Evolutionary conservation across 2,888 invertebrate genomes (phyloP).

Genomic region (Bombylius major): DNA sequence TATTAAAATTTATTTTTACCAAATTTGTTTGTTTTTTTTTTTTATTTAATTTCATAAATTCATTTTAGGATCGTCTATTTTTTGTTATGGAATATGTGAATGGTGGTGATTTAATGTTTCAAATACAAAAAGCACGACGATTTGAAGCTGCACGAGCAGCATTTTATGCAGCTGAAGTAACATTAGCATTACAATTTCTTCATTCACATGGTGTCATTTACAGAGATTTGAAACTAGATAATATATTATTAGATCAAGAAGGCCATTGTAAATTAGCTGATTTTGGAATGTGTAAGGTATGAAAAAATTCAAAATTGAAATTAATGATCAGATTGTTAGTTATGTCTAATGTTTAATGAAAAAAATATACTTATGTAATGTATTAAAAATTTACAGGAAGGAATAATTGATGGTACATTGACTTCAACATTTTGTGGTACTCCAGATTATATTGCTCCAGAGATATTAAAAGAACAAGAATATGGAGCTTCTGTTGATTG

Average conservation of each 20-base stretch:
- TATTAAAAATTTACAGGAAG: constrained; percentile 22
- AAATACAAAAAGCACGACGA: constrained; percentile 95
- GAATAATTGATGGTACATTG: constrained; percentile 57
- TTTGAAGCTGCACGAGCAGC: constrained; percentile 91
- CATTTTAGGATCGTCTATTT: constrained; percentile 74
- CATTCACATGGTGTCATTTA: constrained; percentile 96
- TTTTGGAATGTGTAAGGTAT: constrained; percentile 99
- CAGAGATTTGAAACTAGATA: constrained; percentile 96
- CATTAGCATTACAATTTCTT: constrained; percentile 91
- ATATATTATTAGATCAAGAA: constrained; percentile 91
- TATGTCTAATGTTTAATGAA: too few species aligned
- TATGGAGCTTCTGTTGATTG: constrained; percentile 83
- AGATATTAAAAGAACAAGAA: constrained; percentile 88
- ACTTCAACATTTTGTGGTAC: constrained; percentile 99
- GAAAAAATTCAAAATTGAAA: constrained; percentile 23
- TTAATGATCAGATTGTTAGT: too few species aligned
- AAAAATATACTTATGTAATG: background rate
- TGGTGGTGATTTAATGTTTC: constrained; percentile 98
- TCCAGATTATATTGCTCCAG: constrained; percentile 97
- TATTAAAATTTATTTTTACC: background rate
- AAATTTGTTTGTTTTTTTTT: background rate
- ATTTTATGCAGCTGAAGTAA: constrained; percentile 97
- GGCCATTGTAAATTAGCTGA: constrained; percentile 91
- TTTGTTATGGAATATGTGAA: constrained; percentile 99
- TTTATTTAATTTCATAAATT: constrained; percentile 6